Percentiles rank a stretch among this genome's conserved stretches.
phyloP scores from a whole-genome alignment of 2,113 vertebrate genomes.

The Protobothrops mucrosquamatus region DNA sequence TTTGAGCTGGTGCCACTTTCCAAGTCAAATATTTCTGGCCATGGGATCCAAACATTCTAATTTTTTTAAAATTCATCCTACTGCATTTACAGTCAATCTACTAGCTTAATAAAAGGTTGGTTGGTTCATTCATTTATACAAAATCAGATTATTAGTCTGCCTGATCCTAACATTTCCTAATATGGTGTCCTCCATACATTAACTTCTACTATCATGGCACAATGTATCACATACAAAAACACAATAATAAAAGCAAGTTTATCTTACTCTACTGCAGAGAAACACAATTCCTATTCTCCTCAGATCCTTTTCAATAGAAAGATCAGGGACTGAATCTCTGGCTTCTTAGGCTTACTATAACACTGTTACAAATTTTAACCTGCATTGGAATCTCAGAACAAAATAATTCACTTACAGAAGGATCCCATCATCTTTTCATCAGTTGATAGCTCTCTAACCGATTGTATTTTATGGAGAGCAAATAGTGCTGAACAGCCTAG shows the following conservation, averaged over 20 bases:
- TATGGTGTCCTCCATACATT: not conserved
- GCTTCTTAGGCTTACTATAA: not conserved
- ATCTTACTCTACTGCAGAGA: not conserved
- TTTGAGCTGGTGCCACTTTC: not conserved
- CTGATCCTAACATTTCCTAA: not conserved
- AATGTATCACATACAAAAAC: not conserved
- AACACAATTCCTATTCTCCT: not conserved
- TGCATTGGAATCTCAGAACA: not conserved
- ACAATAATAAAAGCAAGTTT: not conserved
- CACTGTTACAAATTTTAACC: not conserved
- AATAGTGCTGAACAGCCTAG: not conserved
- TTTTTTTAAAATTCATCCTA: not conserved
- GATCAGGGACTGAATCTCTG: not conserved
- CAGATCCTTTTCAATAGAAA: not conserved
- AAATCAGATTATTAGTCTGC: not conserved
- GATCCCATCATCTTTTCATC: not conserved
- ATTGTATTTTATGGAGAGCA: not conserved
- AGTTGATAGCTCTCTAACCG: not conserved
- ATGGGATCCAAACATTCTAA: not conserved
- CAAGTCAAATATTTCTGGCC: not conserved
- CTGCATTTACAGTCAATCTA: not conserved
- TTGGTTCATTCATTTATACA: not conserved
- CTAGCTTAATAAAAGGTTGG: not conserved
- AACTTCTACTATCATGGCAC: not conserved
- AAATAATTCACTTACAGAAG: not conserved